These are phyloP conservation scores for Onychomys torridus DNA, from an alignment of 2,797 vertebrate genomes.

Conservation along the genomic window DNA sequence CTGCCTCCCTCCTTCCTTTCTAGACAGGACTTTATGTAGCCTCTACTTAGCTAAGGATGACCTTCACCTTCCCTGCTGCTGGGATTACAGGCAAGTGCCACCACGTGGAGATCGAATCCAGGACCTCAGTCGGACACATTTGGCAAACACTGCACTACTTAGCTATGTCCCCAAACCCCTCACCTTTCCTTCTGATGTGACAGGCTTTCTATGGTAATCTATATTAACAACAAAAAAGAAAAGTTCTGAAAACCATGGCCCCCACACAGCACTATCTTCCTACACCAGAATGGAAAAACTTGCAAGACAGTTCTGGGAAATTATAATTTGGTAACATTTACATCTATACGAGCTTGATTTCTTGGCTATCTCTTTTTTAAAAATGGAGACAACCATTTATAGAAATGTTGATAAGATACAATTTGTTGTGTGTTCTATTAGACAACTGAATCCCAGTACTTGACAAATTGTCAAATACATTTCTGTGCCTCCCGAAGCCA, in stretches of 20 bases:
- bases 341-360: constrained; percentile 47
- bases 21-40: not conserved
- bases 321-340: constrained; percentile 42
- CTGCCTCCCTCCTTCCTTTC: not conserved
- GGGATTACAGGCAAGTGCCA: not conserved
- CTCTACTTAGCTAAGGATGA: not conserved
- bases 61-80: not conserved
- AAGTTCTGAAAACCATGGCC: not conserved
- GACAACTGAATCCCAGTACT: constrained; percentile 3
- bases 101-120: not conserved
- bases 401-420: constrained; percentile 18
- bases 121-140: rapidly evolving
- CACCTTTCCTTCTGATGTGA: not conserved
- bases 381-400: constrained; percentile 22
- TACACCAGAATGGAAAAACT: not conserved
- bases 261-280: not conserved
- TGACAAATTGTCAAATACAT: constrained; percentile 28
- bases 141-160: not conserved
- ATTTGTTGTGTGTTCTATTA: constrained; percentile 15
- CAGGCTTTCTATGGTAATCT: not conserved
- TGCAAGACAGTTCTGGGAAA: constrained; percentile 40
- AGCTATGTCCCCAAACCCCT: not conserved
- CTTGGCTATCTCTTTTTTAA: constrained; percentile 51
- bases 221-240: constrained; percentile 5
- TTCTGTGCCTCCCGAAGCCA: not conserved